A percentile compares a stretch with the other conserved stretches of the same genome.
phyloP scores from a whole-genome alignment of 2,797 vertebrate genomes.

The Sebastes alutus region DNA sequence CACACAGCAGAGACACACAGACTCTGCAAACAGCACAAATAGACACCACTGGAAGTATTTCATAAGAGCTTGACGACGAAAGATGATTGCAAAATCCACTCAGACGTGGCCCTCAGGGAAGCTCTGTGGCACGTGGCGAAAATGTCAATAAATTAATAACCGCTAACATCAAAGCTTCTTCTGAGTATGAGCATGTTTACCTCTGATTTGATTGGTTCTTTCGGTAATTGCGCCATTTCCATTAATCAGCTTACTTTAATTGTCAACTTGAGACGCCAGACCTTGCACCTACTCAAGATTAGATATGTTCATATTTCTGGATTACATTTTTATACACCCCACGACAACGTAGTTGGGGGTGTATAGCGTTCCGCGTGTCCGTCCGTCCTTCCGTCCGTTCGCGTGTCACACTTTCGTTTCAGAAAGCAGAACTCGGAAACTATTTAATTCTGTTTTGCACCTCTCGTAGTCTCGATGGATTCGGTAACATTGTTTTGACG shows the following conservation, averaged over 20 bases:
- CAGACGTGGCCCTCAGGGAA: background rate
- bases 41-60: conserved; percentile 1
- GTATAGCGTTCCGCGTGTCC: too few species aligned
- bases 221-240: background rate
- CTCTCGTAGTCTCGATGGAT: background rate
- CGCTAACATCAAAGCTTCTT: background rate
- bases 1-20: background rate
- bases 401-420: too few species aligned
- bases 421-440: too few species aligned
- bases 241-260: background rate
- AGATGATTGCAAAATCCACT: conserved; percentile 15
- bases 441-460: too few species aligned
- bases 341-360: too few species aligned
- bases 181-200: background rate
- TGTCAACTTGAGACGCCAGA: background rate
- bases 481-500: background rate
- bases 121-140: background rate
- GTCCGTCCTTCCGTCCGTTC: too few species aligned
- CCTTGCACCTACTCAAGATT: background rate
- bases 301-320: background rate
- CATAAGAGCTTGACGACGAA: background rate
- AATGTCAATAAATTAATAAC: background rate
- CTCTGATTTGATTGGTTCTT: background rate
- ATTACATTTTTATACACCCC: background rate
- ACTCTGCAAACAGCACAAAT: conserved; percentile 17